Evolutionary conservation across 2,888 invertebrate species (phyloP).

Genomic region (Andrena bicolor): DNA sequence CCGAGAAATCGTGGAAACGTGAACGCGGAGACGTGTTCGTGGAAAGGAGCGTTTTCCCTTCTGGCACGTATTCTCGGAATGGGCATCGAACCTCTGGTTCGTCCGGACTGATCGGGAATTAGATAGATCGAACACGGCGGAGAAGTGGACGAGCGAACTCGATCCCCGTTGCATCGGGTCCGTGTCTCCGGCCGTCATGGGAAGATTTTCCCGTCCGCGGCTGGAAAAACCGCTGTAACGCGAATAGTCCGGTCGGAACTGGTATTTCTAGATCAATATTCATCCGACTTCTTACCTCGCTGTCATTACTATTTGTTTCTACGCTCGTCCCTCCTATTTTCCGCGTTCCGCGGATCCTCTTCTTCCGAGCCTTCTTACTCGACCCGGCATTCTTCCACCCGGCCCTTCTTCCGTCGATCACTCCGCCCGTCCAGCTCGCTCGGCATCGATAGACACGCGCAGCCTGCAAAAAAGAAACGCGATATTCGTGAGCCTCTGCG

Average conservation of each 20-base stretch:
- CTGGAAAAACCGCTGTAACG: constrained; percentile 57
- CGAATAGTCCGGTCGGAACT: constrained; percentile 56
- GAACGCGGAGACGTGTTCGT: background rate
- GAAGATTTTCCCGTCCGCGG: constrained; percentile 47
- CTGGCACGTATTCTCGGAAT: constrained; percentile 50
- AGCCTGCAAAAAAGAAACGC: background rate
- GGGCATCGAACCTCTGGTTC: constrained; percentile 43
- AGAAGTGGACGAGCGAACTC: constrained; percentile 54
- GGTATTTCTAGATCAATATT: constrained; percentile 62
- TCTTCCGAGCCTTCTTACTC: constrained; percentile 39
- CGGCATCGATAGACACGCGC: constrained; percentile 18
- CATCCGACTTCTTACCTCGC: constrained; percentile 48
- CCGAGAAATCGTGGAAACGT: constrained; percentile 29
- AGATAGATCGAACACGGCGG: constrained; percentile 59
- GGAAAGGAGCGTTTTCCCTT: constrained; percentile 30
- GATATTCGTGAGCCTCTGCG: background rate
- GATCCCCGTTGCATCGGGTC: constrained; percentile 13
- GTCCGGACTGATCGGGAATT: constrained; percentile 72
- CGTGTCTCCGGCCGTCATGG: constrained; percentile 26
- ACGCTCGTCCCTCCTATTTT: constrained; percentile 39
- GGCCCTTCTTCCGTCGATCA: constrained; percentile 25
- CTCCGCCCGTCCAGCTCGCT: constrained; percentile 4
- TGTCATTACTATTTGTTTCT: constrained; percentile 54
- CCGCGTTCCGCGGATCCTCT: constrained; percentile 49
- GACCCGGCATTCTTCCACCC: constrained; percentile 43